Evolutionary conservation across 2,888 invertebrate species (phyloP).

Genomic region (Tortricodes alternella): DNA sequence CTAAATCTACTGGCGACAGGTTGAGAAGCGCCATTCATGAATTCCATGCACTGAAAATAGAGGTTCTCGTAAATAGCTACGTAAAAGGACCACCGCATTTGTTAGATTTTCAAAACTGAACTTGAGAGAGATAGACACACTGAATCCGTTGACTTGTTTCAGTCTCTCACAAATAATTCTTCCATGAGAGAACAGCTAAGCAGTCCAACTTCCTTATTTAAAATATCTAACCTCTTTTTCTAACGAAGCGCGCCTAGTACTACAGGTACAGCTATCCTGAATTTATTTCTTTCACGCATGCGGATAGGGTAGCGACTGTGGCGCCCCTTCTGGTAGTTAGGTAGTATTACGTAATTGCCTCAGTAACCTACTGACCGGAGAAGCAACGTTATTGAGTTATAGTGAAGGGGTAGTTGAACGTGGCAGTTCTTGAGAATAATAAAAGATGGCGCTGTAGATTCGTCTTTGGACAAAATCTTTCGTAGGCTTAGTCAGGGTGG

Average conservation of each 20-base stretch:
- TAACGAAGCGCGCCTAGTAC: background rate
- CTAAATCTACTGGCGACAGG: conserved; percentile 61
- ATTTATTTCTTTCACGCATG: conserved; percentile 22
- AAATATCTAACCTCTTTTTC: conserved; percentile 11
- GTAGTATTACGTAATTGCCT: conserved; percentile 20
- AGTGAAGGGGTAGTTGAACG: conserved; percentile 7
- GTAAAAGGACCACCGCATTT: conserved; percentile 36
- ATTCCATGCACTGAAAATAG: conserved; percentile 64
- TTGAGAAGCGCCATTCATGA: conserved; percentile 77
- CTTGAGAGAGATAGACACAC: conserved; percentile 2
- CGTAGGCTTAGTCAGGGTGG: too few relatives aligned
- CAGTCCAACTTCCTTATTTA: background rate
- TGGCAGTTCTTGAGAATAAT: conserved; percentile 4
- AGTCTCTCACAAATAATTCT: background rate
- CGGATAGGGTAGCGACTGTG: conserved; percentile 13
- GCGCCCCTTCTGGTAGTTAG: conserved; percentile 17
- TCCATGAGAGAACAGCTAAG: conserved; percentile 4
- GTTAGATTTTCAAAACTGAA: background rate
- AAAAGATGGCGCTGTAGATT: conserved; percentile 15
- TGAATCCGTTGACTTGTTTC: background rate
- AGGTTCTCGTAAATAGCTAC: conserved; percentile 67
- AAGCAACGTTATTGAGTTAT: conserved; percentile 15
- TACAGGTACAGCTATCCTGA: conserved; percentile 9
- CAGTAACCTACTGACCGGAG: conserved; percentile 24
- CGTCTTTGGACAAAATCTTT: too few relatives aligned